Evolutionary conservation across 2,888 invertebrate species (phyloP).

Genomic region (Caenorhabditis sp.): DNA sequence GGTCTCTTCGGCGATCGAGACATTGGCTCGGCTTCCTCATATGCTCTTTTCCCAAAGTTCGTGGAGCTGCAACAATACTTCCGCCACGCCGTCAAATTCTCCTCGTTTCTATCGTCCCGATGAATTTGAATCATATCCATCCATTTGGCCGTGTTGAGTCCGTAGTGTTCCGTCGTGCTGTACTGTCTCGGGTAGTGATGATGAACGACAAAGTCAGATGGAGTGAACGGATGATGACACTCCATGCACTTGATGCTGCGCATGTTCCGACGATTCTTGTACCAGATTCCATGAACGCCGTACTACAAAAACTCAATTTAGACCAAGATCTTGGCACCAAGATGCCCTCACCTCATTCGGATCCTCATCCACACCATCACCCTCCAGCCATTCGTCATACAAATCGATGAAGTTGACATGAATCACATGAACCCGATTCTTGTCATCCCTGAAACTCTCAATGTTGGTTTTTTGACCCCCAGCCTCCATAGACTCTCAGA

Average conservation of each 20-base stretch:
- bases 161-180: not conserved
- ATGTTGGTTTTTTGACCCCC: conserved; percentile 23
- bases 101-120: not conserved
- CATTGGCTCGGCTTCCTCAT: conserved; percentile 23
- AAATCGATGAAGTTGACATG: conserved; percentile 46
- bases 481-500: not conserved
- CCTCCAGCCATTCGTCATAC: not conserved
- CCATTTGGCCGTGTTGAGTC: conserved; percentile 12
- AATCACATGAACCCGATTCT: conserved; percentile 17
- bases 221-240: conserved; percentile 32
- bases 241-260: conserved; percentile 38
- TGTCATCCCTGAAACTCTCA: conserved; percentile 24
- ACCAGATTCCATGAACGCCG: conserved; percentile 46
- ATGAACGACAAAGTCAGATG: conserved; percentile 35
- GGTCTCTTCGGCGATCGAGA: not conserved
- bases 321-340: not conserved
- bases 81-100: conserved; percentile 28
- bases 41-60: conserved; percentile 14
- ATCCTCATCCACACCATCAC: conserved; percentile 36
- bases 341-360: not conserved
- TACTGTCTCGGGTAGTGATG: conserved; percentile 16
- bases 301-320: conserved; percentile 9
- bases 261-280: conserved; percentile 35
- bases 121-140: conserved; percentile 1
- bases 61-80: conserved; percentile 2